Evolutionary conservation across 2,113 vertebrate species (phyloP).

Genomic region (Melanocharis versteri): DNA sequence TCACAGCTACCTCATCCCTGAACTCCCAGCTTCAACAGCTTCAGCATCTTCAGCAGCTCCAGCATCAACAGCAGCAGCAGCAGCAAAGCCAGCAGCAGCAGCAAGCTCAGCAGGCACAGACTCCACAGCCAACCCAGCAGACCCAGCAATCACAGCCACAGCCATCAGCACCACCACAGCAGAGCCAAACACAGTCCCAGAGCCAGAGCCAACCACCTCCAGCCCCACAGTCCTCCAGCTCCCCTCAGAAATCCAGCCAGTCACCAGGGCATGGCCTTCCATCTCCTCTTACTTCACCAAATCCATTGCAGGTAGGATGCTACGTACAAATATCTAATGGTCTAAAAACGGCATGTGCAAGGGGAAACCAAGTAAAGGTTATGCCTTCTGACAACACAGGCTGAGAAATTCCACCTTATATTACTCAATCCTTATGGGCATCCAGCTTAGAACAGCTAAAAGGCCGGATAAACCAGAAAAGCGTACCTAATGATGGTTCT

Average conservation of each 20-base stretch:
- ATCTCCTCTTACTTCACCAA: slow-evolving; percentile 89
- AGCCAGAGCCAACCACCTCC: slow-evolving; percentile 77
- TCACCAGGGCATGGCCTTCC: slow-evolving; percentile 90
- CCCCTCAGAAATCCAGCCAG: slow-evolving; percentile 87
- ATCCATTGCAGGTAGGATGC: slow-evolving; percentile 85
- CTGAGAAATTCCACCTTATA: neutral
- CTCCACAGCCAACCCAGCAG: slow-evolving; percentile 68
- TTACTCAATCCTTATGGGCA: neutral
- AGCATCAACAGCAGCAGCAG: slow-evolving; percentile 85
- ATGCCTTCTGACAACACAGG: neutral
- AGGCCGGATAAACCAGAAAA: slow-evolving; percentile 24
- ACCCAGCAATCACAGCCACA: slow-evolving; percentile 67
- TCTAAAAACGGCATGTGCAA: neutral
- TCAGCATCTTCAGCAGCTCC: slow-evolving; percentile 95
- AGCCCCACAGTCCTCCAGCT: slow-evolving; percentile 79
- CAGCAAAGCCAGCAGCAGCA: slow-evolving; percentile 71
- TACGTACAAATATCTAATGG: neutral
- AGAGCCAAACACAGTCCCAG: slow-evolving; percentile 77
- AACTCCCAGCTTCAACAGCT: slow-evolving; percentile 98
- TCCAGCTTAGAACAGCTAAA: neutral
- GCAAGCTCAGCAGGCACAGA: slow-evolving; percentile 66
- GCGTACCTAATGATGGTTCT: neutral
- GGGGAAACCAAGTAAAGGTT: neutral
- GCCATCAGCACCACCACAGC: slow-evolving; percentile 63
- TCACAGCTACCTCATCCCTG: slow-evolving; percentile 97